These are phyloP conservation scores for Eciton burchellii DNA, from an alignment of 1,140 invertebrate genomes.

Conservation along the genomic window DNA sequence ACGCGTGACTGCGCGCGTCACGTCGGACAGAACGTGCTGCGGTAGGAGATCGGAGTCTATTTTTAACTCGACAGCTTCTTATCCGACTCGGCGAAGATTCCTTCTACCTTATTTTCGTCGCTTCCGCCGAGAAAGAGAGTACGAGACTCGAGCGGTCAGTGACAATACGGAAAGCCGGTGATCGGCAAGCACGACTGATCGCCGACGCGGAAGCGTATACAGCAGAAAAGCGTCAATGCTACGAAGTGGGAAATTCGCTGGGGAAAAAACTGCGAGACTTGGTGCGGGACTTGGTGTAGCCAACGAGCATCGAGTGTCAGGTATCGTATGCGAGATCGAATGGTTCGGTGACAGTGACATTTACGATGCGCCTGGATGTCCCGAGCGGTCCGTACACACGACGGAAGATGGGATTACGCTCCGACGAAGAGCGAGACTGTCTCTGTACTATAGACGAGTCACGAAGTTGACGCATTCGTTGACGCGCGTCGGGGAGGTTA, in stretches of 20 bases:
- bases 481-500: background rate
- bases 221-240: slow-evolving; percentile 23
- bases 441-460: background rate
- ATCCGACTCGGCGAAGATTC: no score
- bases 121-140: background rate
- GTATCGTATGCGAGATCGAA: background rate
- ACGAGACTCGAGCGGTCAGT: background rate
- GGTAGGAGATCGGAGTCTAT: no score
- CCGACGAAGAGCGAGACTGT: background rate
- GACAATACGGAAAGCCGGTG: background rate
- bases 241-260: background rate
- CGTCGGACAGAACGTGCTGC: no score
- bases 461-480: slow-evolving; percentile 27
- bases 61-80: no score
- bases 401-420: background rate
- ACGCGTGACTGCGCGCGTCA: slow-evolving; percentile 25
- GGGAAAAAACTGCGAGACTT: background rate
- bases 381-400: background rate
- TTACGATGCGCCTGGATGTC: no score
- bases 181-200: background rate
- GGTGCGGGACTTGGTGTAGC: background rate
- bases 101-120: background rate
- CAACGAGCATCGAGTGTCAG: background rate
- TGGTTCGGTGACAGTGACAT: background rate
- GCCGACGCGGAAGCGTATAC: background rate